phyloP scores from a whole-genome alignment of 1,140 invertebrate species.

The Cardiocondyla obscurior region DNA sequence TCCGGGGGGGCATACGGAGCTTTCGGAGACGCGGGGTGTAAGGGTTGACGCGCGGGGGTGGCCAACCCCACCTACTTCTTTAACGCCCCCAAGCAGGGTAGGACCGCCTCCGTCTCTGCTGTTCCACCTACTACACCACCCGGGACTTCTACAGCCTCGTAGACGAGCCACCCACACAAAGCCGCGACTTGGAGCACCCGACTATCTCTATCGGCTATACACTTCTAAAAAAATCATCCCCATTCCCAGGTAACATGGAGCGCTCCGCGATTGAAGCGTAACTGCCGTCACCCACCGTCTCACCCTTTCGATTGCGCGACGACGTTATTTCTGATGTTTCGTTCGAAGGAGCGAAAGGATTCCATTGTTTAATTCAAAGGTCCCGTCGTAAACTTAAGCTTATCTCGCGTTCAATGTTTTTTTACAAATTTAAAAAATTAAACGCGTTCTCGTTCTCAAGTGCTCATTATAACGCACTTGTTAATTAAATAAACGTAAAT shows the following conservation, averaged over 20 bases:
- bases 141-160: constrained; percentile 78
- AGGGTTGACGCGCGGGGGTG: constrained; percentile 79
- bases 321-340: constrained; percentile 38
- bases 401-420: constrained; percentile 6
- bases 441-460: not conserved
- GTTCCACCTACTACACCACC: constrained; percentile 82
- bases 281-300: constrained; percentile 61
- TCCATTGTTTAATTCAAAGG: constrained; percentile 1
- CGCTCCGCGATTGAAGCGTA: constrained; percentile 69
- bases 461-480: not conserved
- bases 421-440: no score
- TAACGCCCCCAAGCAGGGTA: constrained; percentile 82
- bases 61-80: constrained; percentile 81
- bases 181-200: constrained; percentile 50
- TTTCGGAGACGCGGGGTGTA: constrained; percentile 74
- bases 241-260: constrained; percentile 72
- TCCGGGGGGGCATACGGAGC: constrained; percentile 67
- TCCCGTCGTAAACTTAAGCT: not conserved
- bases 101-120: constrained; percentile 82
- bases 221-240: constrained; percentile 74
- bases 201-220: constrained; percentile 70
- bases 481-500: not conserved
- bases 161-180: constrained; percentile 62
- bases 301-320: constrained; percentile 39
- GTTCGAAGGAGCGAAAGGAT: constrained; percentile 30